Base-by-base conservation (phyloP, 2,888 invertebrate species). In the Sphaeridia pumilis region DNA sequence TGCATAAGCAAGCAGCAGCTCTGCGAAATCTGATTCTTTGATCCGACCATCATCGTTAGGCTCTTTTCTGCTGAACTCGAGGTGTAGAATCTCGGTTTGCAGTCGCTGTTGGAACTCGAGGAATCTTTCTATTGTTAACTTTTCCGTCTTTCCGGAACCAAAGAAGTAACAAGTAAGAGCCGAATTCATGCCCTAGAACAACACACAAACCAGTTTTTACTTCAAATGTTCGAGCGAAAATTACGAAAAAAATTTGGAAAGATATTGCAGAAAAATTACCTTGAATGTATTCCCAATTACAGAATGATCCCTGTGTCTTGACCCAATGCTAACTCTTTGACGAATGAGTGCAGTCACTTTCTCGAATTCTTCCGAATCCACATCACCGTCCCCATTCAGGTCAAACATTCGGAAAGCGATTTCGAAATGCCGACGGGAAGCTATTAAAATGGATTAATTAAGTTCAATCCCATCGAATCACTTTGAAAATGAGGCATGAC, bases 351-450 rank as follows among this genome's bases (percentile, higher is more conserved):
- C 86, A 0, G 88, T 88, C 7, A 97, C 97, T 76, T 90, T 93
- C 71, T 90, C 89, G 71, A 98, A 99, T 74, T 99, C 98, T 66
- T 93, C 92, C 65, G 84, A 85, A 71, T 98, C 98, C 5, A 98
- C 90, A 69, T 95, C 92, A 0, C 98, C 98, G 69, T 98, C 97
- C 2, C 97, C 97, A 71, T 99, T 97, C 61, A 97, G 75, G 71
- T 99, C 98, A 73, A 98, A 99, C 92, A 99, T 98, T 61, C 90
- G 84, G 70, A 98, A 98, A n/a, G 97, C 97, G 62, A 98, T 93
- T 75, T 95, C 94, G 73, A 98, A 97, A 72, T 97, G 95, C 31
- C 94, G 82, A 45, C 89, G 83, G 1, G 97, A 95, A 50, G 95
- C 97, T 97, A 67, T 25, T n/a, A n/a, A n/a, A 49, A 63, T 66